Evolutionary conservation across 2,113 vertebrate genomes (phyloP), one percentile per base, ranked within the genome.

Genomic region (Platichthys stellatus): DNA sequence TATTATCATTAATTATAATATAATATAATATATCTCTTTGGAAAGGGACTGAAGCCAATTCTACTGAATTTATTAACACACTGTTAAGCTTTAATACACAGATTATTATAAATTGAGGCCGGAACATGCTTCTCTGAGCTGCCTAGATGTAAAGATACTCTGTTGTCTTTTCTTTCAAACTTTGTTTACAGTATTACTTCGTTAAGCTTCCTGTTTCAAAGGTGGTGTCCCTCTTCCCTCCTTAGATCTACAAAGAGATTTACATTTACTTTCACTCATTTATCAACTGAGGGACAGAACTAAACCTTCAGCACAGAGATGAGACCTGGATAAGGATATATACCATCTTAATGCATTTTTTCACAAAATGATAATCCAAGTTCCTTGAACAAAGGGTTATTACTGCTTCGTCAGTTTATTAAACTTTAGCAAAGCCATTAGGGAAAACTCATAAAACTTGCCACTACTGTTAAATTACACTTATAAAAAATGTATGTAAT

Each of bases 371-470:
- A 21, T 40, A 40, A 63, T 61, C 24, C 57, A 60, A 35, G 58
- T 10, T 8, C 2, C n/a, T 20, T 14, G 9, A 3, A 63, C 20
- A 38, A 40, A 21, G 35, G 17, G 20, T 61, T n/a, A 38, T 61
- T 12, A 38, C 9, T 35, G 58, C 58, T 61, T 38, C 38, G 28
- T 63, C 13, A 40, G 13, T 21, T 63, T 63, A 63, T 65, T 20
- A 18, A 28, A 8, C 15, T 5, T 65, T 20, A 74, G 70, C 13
- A 56, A 54, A 64, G 15, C 21, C 10, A 5, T 84, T 60, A 38
- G 24, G 67, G 23, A 47, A 1, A 61, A 56, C 11, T 14, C 5
- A 5, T 58, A 5, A 58, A 26, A 58, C 24, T 6, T 40, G 20
- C 9, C 43, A 54, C 26, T 18, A 20, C 13, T 65, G 56, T 72